Evolutionary conservation across 1,140 invertebrate genomes (phyloP).

Genomic region (Drosophila guanche): DNA sequence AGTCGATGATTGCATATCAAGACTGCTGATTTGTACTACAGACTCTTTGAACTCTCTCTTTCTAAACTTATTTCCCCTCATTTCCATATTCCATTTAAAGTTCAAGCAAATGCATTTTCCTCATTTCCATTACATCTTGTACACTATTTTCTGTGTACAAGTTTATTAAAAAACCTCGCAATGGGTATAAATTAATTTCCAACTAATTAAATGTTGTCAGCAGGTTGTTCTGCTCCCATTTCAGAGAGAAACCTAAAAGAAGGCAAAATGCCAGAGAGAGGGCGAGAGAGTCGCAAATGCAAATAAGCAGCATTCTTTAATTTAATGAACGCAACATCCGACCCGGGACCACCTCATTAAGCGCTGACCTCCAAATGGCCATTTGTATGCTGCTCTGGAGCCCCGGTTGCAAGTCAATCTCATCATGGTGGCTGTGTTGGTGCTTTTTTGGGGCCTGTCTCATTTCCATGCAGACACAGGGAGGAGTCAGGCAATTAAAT

Average conservation of each 20-base stretch:
- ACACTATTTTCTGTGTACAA: neutral
- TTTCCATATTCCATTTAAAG: too few relatives aligned
- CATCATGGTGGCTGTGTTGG: slow-evolving; percentile 5
- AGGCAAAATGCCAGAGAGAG: slow-evolving; percentile 4
- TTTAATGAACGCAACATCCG: slow-evolving; percentile 56
- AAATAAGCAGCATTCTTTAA: slow-evolving; percentile 58
- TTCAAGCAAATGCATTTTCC: too few relatives aligned
- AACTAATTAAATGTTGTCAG: slow-evolving; percentile 44
- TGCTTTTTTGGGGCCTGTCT: slow-evolving; percentile 19
- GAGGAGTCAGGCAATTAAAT: slow-evolving; percentile 27
- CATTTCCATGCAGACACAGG: slow-evolving; percentile 44
- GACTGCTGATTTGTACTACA: too few relatives aligned
- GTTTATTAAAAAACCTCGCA: neutral
- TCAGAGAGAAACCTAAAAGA: slow-evolving; percentile 35
- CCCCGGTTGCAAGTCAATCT: slow-evolving; percentile 44
- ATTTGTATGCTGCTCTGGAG: slow-evolving; percentile 26
- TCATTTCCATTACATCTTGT: too few relatives aligned
- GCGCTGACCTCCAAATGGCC: slow-evolving; percentile 21
- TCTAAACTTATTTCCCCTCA: too few relatives aligned
- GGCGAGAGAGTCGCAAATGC: slow-evolving; percentile 32
- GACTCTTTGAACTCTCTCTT: too few relatives aligned
- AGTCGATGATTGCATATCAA: too few relatives aligned
- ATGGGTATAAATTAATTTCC: slow-evolving; percentile 25
- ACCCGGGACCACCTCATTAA: slow-evolving; percentile 37
- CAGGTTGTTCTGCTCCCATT: slow-evolving; percentile 2